These are phyloP conservation scores for Drosophila pegasa DNA, from an alignment of 2,888 invertebrate genomes.

Conservation along the genomic window DNA sequence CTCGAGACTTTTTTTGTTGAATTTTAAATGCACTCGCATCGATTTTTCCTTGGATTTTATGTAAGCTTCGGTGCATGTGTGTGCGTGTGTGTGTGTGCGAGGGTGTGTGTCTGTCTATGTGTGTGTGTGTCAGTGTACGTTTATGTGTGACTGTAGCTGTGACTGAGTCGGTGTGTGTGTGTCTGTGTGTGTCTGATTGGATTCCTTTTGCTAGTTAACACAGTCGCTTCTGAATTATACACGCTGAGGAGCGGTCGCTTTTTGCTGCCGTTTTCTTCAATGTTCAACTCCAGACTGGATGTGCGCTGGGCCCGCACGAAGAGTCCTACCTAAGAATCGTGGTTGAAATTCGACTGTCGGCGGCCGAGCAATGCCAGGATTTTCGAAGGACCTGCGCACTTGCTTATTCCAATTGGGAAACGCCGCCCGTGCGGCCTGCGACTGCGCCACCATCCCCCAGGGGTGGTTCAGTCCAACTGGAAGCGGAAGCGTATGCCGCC, in stretches of 20 bases:
- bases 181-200: conserved; percentile 70
- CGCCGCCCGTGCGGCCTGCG: conserved; percentile 36
- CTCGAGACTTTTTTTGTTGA: conserved; percentile 50
- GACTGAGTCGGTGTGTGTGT: conserved; percentile 42
- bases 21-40: conserved; percentile 74
- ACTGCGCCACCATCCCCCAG: conserved; percentile 39
- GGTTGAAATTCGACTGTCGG: conserved; percentile 56
- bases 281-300: conserved; percentile 84
- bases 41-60: conserved; percentile 77
- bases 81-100: conserved; percentile 42
- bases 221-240: conserved; percentile 60
- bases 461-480: conserved; percentile 47
- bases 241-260: conserved; percentile 67
- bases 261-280: conserved; percentile 83
- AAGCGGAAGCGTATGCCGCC: conserved; percentile 49
- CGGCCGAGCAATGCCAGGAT: conserved; percentile 70
- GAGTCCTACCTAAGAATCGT: conserved; percentile 75
- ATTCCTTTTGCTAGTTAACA: conserved; percentile 68
- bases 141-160: conserved; percentile 42
- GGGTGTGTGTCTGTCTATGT: conserved; percentile 38
- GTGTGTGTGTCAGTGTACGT: conserved; percentile 52
- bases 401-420: conserved; percentile 72
- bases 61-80: conserved; percentile 64
- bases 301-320: conserved; percentile 64
- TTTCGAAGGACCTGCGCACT: conserved; percentile 83